Base-by-base conservation (phyloP, 2,888 invertebrate genomes). In the Harpagoxenus sublaevis region DNA sequence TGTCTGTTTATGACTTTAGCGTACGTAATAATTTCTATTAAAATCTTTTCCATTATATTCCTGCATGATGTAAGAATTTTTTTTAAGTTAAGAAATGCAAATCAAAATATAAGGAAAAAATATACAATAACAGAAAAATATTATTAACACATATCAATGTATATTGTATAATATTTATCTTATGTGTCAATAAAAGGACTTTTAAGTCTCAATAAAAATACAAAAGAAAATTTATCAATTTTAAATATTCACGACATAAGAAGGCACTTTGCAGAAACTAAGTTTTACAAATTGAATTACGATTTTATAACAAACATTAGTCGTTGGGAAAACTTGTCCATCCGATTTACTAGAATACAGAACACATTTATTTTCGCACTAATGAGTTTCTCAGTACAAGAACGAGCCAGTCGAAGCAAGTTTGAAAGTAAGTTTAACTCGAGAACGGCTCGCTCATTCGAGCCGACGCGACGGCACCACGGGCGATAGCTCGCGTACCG, bases 401-500 rank as follows among this genome's bases (percentile, higher is more conserved):
- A 73, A 71, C 45, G 23, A 48, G 31, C 10, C 9, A 35, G 35
- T 39, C 3, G 45, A 70, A 84, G 73, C 74, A 87, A 71, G 81
- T 77, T 89, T 15, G 85, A 84, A 89, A 88, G 87, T 85, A 89
- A 88, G 86, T 86, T 86, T 84, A 89, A 87, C 89, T 91, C 89
- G 85, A 89, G 89, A 88, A 89, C 87, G 85, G 85, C 77, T 74
- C 75, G 88, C 77, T 88, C 77, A 89, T 87, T 87, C 89, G 77
- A 91, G 83, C 73, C 83, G 48, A 35, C 23, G 51, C 83, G 48
- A 35, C 23, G 51, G 57, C 12, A 79, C 28, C 2, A 28, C 15
- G 74, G 53, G 42, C 42, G 45, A 48, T 48, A 53, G 48, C 53
- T 77, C 85, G 90, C 93, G 92, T 92, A 91, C 92, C 90, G 84